Evolutionary conservation across 2,113 vertebrate genomes (phyloP), one percentile per base, ranked within the genome.

Genomic region (Caranx ignobilis): DNA sequence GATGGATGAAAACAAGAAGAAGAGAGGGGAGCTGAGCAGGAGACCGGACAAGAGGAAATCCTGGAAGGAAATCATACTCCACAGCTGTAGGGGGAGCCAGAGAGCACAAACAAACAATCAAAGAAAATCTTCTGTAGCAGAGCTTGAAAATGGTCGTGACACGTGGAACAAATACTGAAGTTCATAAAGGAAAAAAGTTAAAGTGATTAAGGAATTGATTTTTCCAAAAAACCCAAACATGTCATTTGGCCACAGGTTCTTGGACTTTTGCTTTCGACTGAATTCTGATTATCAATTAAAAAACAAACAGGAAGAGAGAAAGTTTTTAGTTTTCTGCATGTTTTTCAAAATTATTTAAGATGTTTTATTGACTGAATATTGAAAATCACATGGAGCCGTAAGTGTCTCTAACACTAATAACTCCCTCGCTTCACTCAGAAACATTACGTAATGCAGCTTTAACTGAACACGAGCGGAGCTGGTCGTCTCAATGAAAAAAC

Each of bases 401-500:
- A n/a, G 19, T 54, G 10, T 54, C 19, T 54, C n/a, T 21, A 50
- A 54, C 19, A 16, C 31, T 19, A 66, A 59, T 45, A 45, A 37
- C 31, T 31, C 35, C 1, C 41, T 56, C 6, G 55, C 48, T 31
- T 55, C 16, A 41, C 19, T 19, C 13, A 5, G 31, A 65, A 50
- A 64, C 26, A 65, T 15, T 68, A 34, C 43, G 43, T 11, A 43
- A 64, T 37, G n/a, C 16, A 59, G 56, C 39, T 56, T 52, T 56
- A 57, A 13, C 3, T 67, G 10, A 57, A 74, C 19, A 11, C 18
- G 0, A 5, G 6, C 54, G 9, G 26, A 48, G 31, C 47, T 19
- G 8, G 56, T 74, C 59, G 11, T 52, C 34, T 37, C 18, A 11
- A 7, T 50, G 9, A 73, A 75, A 73, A 75, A 85, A 73, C 26